phyloP scores from a whole-genome alignment of 2,888 invertebrate genomes.

The Dasysyrphus tricinctus region DNA sequence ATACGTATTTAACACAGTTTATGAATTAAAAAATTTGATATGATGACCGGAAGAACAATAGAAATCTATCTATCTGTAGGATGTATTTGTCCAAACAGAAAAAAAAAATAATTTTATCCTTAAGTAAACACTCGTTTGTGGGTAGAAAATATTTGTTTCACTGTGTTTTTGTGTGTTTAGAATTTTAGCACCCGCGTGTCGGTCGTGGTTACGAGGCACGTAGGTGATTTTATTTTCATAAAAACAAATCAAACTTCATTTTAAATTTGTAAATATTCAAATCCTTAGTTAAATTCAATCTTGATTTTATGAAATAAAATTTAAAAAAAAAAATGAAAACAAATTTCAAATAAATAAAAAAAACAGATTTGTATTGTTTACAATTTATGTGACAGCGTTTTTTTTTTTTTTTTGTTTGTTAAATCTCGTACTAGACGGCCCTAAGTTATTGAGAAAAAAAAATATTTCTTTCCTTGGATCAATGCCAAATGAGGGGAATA shows the following conservation, averaged over 20 bases:
- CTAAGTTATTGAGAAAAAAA: conserved; percentile 56
- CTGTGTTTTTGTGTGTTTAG: background rate
- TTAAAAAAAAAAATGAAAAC: background rate
- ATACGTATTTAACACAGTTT: conserved; percentile 30
- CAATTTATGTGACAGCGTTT: conserved; percentile 57
- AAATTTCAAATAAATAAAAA: background rate
- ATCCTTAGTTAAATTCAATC: conserved; percentile 20
- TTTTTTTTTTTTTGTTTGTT: conserved; percentile 20
- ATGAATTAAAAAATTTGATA: conserved; percentile 5
- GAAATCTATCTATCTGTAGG: conserved; percentile 1
- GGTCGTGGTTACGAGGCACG: conserved; percentile 20
- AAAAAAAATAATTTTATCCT: conserved; percentile 25
- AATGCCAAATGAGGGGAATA: conserved; percentile 38
- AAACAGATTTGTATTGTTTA: conserved; percentile 23
- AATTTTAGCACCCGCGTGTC: conserved; percentile 31
- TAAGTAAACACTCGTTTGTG: conserved; percentile 45
- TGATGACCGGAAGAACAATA: conserved; percentile 49
- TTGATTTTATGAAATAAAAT: conserved; percentile 7
- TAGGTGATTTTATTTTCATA: conserved; percentile 27
- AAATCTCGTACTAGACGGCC: conserved; percentile 27
- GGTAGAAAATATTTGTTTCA: conserved; percentile 9
- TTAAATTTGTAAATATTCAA: conserved; percentile 17
- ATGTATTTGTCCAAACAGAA: conserved; percentile 16
- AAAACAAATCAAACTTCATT: conserved; percentile 42
- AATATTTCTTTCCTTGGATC: conserved; percentile 46